A percentile compares a stretch with the other conserved stretches of the same genome.
Conservation (phyloP, 2,888 invertebrate species). For the Stenodera caucasica region DNA sequence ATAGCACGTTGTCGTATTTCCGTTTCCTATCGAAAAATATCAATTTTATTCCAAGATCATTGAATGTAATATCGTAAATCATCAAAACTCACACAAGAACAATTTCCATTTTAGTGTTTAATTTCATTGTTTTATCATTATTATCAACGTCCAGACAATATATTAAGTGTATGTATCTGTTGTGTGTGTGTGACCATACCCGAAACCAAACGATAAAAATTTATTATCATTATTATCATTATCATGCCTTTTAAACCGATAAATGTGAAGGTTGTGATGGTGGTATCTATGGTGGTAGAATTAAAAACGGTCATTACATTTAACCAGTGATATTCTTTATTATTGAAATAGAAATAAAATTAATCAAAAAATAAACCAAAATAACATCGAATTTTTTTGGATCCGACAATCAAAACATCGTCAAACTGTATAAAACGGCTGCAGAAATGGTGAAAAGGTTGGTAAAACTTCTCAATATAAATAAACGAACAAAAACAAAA, state of each 20-base stretch:
- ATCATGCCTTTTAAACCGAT: not conserved
- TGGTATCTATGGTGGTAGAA: not conserved
- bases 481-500: too few species aligned
- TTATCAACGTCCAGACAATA: too few species aligned
- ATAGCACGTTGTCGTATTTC: constrained; percentile 9
- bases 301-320: not conserved
- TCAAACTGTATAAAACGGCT: constrained; percentile 54
- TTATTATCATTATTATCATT: too few species aligned
- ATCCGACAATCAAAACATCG: constrained; percentile 20
- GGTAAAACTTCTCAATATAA: constrained; percentile 25
- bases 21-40: not conserved
- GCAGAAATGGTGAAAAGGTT: constrained; percentile 57
- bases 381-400: constrained; percentile 6
- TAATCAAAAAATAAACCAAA: too few species aligned
- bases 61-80: too few species aligned
- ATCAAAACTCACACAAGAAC: too few species aligned
- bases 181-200: not conserved
- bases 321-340: not conserved
- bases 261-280: constrained; percentile 1
- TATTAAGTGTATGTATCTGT: not conserved
- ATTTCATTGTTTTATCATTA: too few species aligned
- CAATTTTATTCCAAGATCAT: too few species aligned
- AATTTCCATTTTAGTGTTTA: too few species aligned
- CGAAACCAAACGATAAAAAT: too few species aligned
- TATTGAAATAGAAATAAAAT: not conserved